A percentile compares a stretch with the other conserved stretches of the same genome.
Evolutionary conservation across 2,888 invertebrate species (phyloP).

Genomic region (Metacarcinus magister): DNA sequence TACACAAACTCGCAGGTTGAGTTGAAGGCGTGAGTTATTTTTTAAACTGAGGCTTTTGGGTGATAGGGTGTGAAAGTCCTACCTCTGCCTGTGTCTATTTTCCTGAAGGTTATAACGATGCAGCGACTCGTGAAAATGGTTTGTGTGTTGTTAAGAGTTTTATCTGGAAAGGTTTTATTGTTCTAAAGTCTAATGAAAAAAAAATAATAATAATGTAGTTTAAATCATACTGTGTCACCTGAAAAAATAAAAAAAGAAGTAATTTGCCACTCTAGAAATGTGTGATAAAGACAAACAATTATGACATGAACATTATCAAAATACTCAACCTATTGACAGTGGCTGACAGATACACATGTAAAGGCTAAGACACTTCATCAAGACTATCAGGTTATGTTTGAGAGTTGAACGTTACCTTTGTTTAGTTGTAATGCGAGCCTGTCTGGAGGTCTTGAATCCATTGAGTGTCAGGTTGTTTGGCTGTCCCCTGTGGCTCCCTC

Average conservation of each 20-base stretch:
- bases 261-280: background rate
- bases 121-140: background rate
- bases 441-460: background rate
- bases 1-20: constrained; percentile 53
- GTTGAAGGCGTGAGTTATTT: constrained; percentile 49
- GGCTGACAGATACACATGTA: background rate
- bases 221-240: background rate
- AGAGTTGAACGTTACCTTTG: constrained; percentile 1
- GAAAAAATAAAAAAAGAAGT: background rate
- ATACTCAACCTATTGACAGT: background rate
- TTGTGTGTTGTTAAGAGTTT: constrained; percentile 30
- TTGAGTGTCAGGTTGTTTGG: background rate
- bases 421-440: constrained; percentile 20
- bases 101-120: constrained; percentile 26
- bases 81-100: constrained; percentile 49
- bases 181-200: background rate
- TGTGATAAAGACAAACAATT: background rate
- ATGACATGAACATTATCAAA: background rate
- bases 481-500: constrained; percentile 16
- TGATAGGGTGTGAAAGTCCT: constrained; percentile 44
- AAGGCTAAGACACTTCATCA: background rate
- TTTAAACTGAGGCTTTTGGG: constrained; percentile 26
- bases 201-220: background rate
- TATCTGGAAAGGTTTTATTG: constrained; percentile 29
- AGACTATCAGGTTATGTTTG: background rate